Evolutionary conservation across 2,888 invertebrate species (phyloP).

Genomic region (Agonopterix heracliana): DNA sequence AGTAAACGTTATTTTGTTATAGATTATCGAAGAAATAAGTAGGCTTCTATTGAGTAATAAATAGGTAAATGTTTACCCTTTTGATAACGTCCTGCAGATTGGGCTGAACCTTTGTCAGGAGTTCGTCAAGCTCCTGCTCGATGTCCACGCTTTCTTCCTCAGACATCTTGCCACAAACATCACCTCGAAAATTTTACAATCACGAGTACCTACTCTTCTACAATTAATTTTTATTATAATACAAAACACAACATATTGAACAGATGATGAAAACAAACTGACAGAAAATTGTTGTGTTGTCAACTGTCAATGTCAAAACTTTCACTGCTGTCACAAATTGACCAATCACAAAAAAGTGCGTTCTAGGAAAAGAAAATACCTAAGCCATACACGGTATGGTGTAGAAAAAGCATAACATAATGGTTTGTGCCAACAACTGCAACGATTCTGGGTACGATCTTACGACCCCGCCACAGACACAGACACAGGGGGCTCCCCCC

Average conservation of each 20-base stretch:
- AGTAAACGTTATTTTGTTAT: not conserved
- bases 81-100: slow-evolving; percentile 77
- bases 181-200: slow-evolving; percentile 18
- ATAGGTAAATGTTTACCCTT: slow-evolving; percentile 59
- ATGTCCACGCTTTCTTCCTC: slow-evolving; percentile 59
- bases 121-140: slow-evolving; percentile 64
- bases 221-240: slow-evolving; percentile 13
- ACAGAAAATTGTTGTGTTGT: slow-evolving; percentile 29
- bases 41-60: slow-evolving; percentile 5
- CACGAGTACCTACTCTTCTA: slow-evolving; percentile 15
- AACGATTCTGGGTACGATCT: no score
- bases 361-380: no score
- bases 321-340: no score
- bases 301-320: not conserved
- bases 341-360: no score
- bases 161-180: slow-evolving; percentile 47
- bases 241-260: slow-evolving; percentile 28
- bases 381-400: no score
- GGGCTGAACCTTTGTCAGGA: slow-evolving; percentile 69
- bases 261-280: slow-evolving; percentile 8
- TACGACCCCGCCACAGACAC: no score
- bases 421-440: no score
- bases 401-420: no score
- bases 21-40: not conserved
- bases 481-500: no score